Evolutionary conservation across 37 sponge, comb jelly and placozoan species (phyloP), one percentile per base, ranked within the genome.

Genomic region (Beroe ovata): DNA sequence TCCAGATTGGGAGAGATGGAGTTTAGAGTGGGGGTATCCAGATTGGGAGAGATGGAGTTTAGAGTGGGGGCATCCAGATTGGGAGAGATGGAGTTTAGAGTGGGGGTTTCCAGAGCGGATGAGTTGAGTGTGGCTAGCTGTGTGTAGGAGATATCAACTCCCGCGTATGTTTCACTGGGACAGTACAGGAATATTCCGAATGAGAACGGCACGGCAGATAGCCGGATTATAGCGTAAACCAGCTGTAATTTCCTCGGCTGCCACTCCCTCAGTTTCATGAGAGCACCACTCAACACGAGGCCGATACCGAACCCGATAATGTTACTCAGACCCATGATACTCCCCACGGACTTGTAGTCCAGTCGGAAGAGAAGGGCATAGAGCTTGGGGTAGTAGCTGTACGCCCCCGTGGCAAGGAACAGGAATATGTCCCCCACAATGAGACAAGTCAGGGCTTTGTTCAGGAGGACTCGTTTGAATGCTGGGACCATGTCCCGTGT

Each of bases 401-500:
- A 77, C 26, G 54, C 54, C 8, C 84, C 84, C 1, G 33, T 18
- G 8, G 42, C 20, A n/a, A 77, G 41, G 11, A 77, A 41, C 25
- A 40, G 26, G 54, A 77, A 77, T 11, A 77, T 77, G 28, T 77
- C 84, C 19, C 84, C 84, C n/a, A 77, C 84, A 20, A 77, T 42
- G 11, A 77, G 47, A 23, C 23, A 39, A 77, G 41, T 77, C 42
- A 77, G 47, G 38, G 84, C 84, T 42, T 77, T 33, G 28, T 77
- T 77, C 14, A 11, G n/a, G 0, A 77, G 20, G 26, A 77, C 22
- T 40, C 84, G 3, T 4, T 42, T 42, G 25, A 42, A 19, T 22
- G 84, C 84, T 4, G 84, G 84, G 6, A 77, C n/a, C 84, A 40
- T 77, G n/a, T 77, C 84, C 47, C n/a, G 35, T 14, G 84, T 77